phyloP scores from a whole-genome alignment of 2,113 vertebrate genomes.

The Columba janthina region DNA sequence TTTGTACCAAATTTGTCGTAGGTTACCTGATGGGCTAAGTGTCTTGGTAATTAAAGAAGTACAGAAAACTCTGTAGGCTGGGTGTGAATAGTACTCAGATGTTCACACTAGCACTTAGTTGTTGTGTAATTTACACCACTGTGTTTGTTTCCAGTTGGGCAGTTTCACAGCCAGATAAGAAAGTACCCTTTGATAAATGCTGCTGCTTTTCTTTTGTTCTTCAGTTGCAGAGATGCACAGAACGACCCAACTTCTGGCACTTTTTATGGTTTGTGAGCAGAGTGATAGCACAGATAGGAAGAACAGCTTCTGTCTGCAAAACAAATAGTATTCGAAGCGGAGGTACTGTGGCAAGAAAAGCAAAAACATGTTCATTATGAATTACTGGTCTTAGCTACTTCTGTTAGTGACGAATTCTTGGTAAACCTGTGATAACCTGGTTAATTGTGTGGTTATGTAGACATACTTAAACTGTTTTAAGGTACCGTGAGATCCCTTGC shows the following conservation, averaged over 20 bases:
- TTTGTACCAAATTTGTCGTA: not conserved
- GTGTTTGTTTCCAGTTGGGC: not conserved
- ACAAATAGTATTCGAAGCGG: not conserved
- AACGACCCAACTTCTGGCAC: not conserved
- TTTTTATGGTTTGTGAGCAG: not conserved
- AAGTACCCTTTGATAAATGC: not conserved
- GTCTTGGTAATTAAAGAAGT: not conserved
- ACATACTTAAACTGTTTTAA: not conserved
- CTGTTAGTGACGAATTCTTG: not conserved
- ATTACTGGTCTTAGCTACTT: not conserved
- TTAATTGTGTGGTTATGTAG: not conserved
- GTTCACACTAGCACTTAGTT: accelerated
- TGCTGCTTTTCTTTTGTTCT: not conserved
- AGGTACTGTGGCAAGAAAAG: not conserved
- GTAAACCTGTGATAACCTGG: not conserved
- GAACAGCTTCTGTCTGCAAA: not conserved
- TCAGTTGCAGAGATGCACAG: not conserved
- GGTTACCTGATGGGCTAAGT: not conserved
- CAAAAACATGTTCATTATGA: not conserved
- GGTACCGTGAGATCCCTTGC: not conserved
- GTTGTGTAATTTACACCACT: not conserved
- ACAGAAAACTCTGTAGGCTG: not conserved
- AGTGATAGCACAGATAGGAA: not conserved
- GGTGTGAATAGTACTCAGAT: not conserved
- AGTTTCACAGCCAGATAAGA: not conserved